Evolutionary conservation across 2,797 vertebrate genomes (phyloP).

Genomic region (Melopsittacus undulatus): DNA sequence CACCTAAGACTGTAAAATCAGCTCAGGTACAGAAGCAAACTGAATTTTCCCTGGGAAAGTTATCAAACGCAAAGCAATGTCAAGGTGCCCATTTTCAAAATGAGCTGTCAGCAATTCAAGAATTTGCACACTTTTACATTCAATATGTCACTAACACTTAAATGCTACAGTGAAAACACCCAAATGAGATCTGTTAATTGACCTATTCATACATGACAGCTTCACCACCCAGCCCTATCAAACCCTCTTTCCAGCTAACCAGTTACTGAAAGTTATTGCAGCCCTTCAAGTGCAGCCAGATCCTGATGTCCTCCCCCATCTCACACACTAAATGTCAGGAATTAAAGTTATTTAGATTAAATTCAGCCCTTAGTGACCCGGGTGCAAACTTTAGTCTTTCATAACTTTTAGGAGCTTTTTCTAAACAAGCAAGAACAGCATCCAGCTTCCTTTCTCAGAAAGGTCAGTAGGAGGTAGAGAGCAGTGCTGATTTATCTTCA

Average conservation of each 20-base stretch:
- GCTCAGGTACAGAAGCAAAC: background rate
- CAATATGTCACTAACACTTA: background rate
- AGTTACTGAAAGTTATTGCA: background rate
- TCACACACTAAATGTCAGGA: background rate
- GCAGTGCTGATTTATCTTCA: background rate
- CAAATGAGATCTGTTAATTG: background rate
- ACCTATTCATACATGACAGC: background rate
- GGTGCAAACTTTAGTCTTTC: background rate
- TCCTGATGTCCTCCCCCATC: background rate
- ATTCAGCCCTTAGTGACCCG: background rate
- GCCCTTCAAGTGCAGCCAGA: background rate
- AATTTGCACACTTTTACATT: background rate
- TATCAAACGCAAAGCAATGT: background rate
- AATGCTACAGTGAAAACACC: background rate
- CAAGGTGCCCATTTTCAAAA: background rate
- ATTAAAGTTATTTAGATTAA: background rate
- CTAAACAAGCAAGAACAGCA: background rate
- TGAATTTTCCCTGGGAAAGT: background rate
- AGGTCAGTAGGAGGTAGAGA: slow-evolving; percentile 10
- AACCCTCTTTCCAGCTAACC: background rate
- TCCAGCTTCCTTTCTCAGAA: background rate
- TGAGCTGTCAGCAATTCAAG: background rate
- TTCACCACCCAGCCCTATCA: background rate
- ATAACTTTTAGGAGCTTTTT: background rate
- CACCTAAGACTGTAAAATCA: background rate